Evolutionary conservation across 1,140 invertebrate species (phyloP), one percentile per base, ranked within the genome.

Genomic region (Philopotamus ludificatus): DNA sequence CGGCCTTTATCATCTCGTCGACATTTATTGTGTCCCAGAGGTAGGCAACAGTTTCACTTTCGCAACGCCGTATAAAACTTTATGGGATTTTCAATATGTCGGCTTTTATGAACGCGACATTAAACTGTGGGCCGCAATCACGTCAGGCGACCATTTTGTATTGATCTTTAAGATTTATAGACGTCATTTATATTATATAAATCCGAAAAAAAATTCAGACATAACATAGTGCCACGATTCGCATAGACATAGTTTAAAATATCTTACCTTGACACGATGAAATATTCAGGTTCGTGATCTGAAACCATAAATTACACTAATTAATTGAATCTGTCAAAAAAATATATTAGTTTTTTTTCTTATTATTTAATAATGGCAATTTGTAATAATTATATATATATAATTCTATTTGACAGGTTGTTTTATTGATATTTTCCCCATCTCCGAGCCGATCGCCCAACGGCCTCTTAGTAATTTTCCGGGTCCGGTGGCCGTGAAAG

Each of bases 41-140:
- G 21, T 44, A 45, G 39, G 47, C 44, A 62, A 62, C 59, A 62
- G 59, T 25, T 62, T 45, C 25, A 22, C 22, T 21, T 45, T 15
- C 41, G 22, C 16, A 8, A 8, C 10, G 42, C 15, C 18, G 22
- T 22, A 63, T 63, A 39, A 59, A 50, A 28, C 22, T 61, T 63
- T 63, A 63, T 53, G 28, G 60, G 34, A 15, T 63, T 63, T 61
- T 63, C 60, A 53, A 63, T 63, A 42, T 63, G 60, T 51, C 47
- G 26, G 39, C 15, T 20, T 4, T 47, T 47, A 47, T 47, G 44
- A 47, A 47, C 44, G 7, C 55, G 18, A 26, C 55, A 44, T 21
- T 58, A 44, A 45, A 44, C 51, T 8, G n/a, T n/a, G n/a, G 39
- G 28, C n/a, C 22, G 28, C 50, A 53, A 53, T 53, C 50, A 53